Conservation (phyloP, 2,113 vertebrate species). For the Myiozetetes cayanensis region DNA sequence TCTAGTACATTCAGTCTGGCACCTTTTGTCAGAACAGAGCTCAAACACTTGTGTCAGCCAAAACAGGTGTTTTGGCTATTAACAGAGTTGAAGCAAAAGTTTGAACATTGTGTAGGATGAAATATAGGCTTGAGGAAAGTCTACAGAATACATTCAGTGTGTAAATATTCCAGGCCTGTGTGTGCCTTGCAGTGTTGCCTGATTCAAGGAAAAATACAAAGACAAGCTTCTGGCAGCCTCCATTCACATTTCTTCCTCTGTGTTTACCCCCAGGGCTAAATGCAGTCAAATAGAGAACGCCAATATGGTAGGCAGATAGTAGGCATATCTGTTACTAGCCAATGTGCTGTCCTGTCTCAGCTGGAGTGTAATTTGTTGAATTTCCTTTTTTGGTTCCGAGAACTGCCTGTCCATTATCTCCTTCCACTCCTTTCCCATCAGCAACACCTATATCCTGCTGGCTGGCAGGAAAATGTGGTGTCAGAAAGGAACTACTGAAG, state of each 20-base stretch:
- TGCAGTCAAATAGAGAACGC: background rate
- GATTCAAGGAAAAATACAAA: background rate
- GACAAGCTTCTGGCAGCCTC: background rate
- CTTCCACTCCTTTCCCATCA: background rate
- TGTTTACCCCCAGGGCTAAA: background rate
- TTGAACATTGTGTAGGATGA: background rate
- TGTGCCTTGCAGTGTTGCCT: background rate
- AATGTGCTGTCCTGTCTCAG: background rate
- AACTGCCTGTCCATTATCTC: background rate
- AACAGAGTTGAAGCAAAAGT: background rate
- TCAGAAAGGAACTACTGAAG: background rate
- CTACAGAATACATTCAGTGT: background rate
- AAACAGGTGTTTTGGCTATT: background rate
- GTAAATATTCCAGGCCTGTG: background rate
- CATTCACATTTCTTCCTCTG: background rate
- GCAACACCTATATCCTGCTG: background rate
- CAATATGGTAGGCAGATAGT: background rate
- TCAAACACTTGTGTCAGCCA: background rate
- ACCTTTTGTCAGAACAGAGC: slow-evolving; percentile 19
- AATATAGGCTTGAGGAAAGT: background rate
- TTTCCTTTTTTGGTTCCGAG: background rate
- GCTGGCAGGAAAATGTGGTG: background rate
- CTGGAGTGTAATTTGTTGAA: background rate
- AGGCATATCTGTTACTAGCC: background rate
- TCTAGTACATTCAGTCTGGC: background rate